Evolutionary conservation across 2,113 vertebrate species (phyloP), one percentile per base, ranked within the genome.

Genomic region (Myodes glareolus): DNA sequence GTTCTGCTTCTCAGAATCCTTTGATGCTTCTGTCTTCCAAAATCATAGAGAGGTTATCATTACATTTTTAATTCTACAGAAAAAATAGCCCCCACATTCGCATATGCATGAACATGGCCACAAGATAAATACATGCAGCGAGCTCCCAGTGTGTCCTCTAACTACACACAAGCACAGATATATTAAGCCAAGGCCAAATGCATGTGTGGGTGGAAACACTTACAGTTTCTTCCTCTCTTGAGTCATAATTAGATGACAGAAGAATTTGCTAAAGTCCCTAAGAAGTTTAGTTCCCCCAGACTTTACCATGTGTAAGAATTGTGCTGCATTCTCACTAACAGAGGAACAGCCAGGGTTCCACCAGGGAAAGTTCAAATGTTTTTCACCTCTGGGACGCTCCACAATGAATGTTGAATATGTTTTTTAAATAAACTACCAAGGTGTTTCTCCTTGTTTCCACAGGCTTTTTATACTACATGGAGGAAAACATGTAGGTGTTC

Each of bases 181-280:
- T 95, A 96, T 95, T 97, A 96, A 97, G 97, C 92, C 93, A 82
- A 97, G 97, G 70, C 70, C 95, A 96, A 97, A 97, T 94, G 95
- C 33, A 50, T 95, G 90, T 95, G 96, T 97, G 95, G 97, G 97
- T 96, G 91, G 96, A 89, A 94, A 93, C 93, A 81, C 82, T 96
- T 97, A 42, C 63, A 91, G 92, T 92, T 97, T 97, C 45, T 73
- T 97, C 86, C 92, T 89, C 36, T 92, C 94, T 95, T 92, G 21
- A 96, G 97, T 96, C 96, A 97, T 97, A 97, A 97, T 97, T 97
- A 97, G 91, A 97, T 92, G 63, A 88, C 85, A 94, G 97, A 93
- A 96, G 92, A 97, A 97, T 68, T 97, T 97, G 68, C 93, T 95
- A 65, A 96, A 76, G 67, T 96, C 97, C 27, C 86, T 95, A 91